Conservation (phyloP, 35 echinoderm and acorn worm genomes). For the Heliocidaris erythrogramma region DNA sequence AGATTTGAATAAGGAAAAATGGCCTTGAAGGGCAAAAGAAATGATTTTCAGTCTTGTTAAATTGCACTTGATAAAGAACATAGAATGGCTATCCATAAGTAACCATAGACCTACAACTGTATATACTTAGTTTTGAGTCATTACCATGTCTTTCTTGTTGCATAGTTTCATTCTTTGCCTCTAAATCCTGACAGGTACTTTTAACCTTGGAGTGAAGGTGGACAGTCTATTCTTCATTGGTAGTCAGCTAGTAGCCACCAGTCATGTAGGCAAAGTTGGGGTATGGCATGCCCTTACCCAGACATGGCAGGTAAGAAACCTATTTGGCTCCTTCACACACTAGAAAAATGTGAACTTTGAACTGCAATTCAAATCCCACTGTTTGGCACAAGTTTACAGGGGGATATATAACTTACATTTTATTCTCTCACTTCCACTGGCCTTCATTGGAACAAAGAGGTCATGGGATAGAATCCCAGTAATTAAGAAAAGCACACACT, state of each 20-base stretch:
- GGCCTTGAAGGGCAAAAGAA: neutral
- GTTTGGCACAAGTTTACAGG: too few species aligned
- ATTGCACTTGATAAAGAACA: neutral
- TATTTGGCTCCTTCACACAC: too few species aligned
- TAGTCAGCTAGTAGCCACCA: constrained; percentile 98
- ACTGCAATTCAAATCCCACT: too few species aligned
- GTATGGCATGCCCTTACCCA: constrained; percentile 98
- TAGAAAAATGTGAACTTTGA: too few species aligned
- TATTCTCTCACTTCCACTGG: too few species aligned
- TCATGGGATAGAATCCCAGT: too few species aligned
- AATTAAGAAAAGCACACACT: too few species aligned
- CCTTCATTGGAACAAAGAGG: too few species aligned
- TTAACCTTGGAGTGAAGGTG: constrained; percentile 84
- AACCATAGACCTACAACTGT: neutral
- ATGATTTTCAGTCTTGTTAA: neutral
- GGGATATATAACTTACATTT: too few species aligned
- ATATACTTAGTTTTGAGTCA: neutral
- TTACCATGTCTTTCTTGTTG: neutral
- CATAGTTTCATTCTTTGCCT: constrained; percentile 29
- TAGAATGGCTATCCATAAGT: neutral
- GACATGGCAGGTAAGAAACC: constrained; percentile 91
- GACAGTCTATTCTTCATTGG: constrained; percentile 95
- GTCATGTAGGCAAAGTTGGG: constrained; percentile 91
- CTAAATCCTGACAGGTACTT: constrained; percentile 67
- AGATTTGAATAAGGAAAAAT: too few species aligned